These are phyloP conservation scores for Martes flavigula DNA, from an alignment of 2,797 vertebrate species.

Conservation along the genomic window DNA sequence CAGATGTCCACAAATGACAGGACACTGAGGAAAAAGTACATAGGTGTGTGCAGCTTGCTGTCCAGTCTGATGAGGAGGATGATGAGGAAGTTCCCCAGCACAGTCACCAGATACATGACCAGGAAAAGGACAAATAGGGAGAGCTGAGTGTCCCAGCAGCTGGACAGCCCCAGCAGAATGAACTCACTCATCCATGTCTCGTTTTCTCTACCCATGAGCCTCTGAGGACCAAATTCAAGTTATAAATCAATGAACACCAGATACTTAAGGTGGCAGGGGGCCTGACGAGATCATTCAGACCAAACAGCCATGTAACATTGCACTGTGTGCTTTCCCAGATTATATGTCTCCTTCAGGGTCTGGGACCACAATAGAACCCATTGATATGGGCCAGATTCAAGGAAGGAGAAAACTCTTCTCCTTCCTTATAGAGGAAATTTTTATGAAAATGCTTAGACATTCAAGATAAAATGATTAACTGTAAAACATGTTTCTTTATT, in stretches of 20 bases:
- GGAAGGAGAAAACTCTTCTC: neutral
- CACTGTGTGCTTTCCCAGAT: neutral
- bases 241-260: neutral
- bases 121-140: constrained; percentile 65
- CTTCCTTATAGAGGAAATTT: neutral
- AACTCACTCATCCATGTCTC: constrained; percentile 51
- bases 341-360: neutral
- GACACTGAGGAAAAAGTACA: constrained; percentile 70
- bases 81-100: constrained; percentile 64
- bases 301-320: neutral
- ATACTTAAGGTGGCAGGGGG: neutral
- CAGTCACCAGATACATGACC: constrained; percentile 58
- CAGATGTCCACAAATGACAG: constrained; percentile 62
- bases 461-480: neutral
- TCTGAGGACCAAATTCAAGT: neutral
- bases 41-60: constrained; percentile 46
- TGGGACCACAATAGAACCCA: neutral
- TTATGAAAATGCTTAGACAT: neutral
- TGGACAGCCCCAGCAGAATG: constrained; percentile 60
- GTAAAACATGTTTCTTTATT: neutral
- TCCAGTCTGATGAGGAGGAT: constrained; percentile 49
- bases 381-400: neutral
- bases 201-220: constrained; percentile 34
- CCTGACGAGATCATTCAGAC: neutral
- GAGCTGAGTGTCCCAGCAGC: constrained; percentile 6